Conservation (phyloP, 2,888 invertebrate genomes). For the Oxycera nigricornis region DNA sequence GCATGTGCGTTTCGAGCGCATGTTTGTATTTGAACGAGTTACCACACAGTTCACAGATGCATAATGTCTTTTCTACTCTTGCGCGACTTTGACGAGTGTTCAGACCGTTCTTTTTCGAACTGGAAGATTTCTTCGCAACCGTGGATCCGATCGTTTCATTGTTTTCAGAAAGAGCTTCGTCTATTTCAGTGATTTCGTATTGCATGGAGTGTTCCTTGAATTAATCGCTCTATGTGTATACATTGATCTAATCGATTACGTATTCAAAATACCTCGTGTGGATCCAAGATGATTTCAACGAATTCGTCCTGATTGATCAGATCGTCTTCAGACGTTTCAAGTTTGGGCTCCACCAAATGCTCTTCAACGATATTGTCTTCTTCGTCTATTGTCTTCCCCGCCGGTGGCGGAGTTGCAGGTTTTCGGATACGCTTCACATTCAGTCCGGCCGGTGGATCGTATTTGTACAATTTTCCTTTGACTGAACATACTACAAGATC, state of each 20-base stretch:
- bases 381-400: no score
- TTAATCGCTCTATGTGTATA: background rate
- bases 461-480: slow-evolving; percentile 42
- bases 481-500: slow-evolving; percentile 33
- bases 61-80: slow-evolving; percentile 51
- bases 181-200: background rate
- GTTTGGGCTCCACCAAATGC: background rate
- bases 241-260: background rate
- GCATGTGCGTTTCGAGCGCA: slow-evolving; percentile 60
- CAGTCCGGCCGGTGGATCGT: slow-evolving; percentile 44
- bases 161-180: background rate
- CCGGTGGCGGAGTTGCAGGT: background rate
- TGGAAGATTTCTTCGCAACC: background rate
- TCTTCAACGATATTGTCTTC: background rate
- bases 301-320: background rate
- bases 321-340: slow-evolving; percentile 12
- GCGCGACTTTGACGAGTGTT: background rate
- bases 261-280: background rate
- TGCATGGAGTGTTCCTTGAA: no score
- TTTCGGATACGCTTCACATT: slow-evolving; percentile 43
- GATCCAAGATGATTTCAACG: background rate
- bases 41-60: slow-evolving; percentile 60
- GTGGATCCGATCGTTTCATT: background rate
- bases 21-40: slow-evolving; percentile 61
- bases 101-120: background rate